Evolutionary conservation across 2,888 invertebrate genomes (phyloP).

Genomic region (Temnothorax unifasciatus): DNA sequence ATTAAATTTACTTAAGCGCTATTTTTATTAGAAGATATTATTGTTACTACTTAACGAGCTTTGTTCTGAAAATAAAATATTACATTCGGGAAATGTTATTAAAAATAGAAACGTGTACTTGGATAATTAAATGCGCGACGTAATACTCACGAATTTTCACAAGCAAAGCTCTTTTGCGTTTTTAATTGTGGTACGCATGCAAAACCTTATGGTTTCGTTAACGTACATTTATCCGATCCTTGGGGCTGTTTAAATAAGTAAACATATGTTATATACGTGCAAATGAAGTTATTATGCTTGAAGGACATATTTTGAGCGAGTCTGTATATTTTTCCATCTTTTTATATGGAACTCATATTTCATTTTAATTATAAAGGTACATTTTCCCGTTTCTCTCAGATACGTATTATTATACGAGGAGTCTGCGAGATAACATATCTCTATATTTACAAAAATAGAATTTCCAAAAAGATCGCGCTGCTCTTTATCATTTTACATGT

Average conservation of each 20-base stretch:
- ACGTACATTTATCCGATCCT: slow-evolving; percentile 12
- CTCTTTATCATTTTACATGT: background rate
- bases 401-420: background rate
- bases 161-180: background rate
- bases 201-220: slow-evolving; percentile 21
- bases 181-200: background rate
- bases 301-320: slow-evolving; percentile 16
- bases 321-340: background rate
- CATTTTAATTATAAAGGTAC: slow-evolving; percentile 11
- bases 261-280: background rate
- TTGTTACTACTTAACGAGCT: background rate
- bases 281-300: slow-evolving; percentile 22
- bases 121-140: background rate
- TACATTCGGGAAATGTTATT: background rate
- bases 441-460: background rate
- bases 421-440: background rate
- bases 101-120: background rate
- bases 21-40: background rate
- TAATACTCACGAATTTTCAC: background rate
- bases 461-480: background rate
- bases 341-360: slow-evolving; percentile 2
- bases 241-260: slow-evolving; percentile 16
- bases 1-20: background rate
- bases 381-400: background rate
- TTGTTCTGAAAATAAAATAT: background rate